These are phyloP conservation scores for Drosophila navojoa DNA, from an alignment of 1,140 invertebrate genomes.

Conservation along the genomic window DNA sequence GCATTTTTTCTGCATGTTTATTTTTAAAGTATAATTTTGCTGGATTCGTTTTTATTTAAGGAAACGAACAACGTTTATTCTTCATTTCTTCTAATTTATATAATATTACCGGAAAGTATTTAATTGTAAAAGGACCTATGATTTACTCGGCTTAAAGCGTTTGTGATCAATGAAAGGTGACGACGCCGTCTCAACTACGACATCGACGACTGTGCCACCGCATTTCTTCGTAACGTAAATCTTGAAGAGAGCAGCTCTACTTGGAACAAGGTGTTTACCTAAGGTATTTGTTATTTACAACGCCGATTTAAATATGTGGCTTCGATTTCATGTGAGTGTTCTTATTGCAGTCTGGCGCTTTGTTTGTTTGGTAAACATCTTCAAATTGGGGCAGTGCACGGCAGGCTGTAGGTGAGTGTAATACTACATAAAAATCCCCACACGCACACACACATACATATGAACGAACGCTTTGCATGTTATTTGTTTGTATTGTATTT, in stretches of 20 bases:
- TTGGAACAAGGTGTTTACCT: slow-evolving; percentile 3
- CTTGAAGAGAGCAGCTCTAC: slow-evolving; percentile 25
- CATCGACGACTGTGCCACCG: slow-evolving; percentile 58
- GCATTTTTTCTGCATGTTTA: slow-evolving; percentile 63
- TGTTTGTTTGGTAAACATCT: slow-evolving; percentile 42
- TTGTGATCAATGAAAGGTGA: slow-evolving; percentile 34
- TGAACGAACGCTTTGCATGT: slow-evolving; percentile 22
- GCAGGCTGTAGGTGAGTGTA: slow-evolving; percentile 35
- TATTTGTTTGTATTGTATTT: slow-evolving; percentile 2
- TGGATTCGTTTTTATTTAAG: slow-evolving; percentile 55
- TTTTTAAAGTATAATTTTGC: slow-evolving; percentile 61
- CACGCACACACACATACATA: slow-evolving; percentile 1
- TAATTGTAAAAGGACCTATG: not conserved
- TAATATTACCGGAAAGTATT: slow-evolving; percentile 1
- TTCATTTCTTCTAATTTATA: slow-evolving; percentile 17
- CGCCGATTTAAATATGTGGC: slow-evolving; percentile 8
- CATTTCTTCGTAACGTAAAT: slow-evolving; percentile 52
- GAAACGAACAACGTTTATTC: slow-evolving; percentile 21
- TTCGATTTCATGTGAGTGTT: slow-evolving; percentile 10
- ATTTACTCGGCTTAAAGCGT: not conserved
- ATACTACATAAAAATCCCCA: not conserved
- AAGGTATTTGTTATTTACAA: slow-evolving; percentile 13
- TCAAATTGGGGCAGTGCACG: slow-evolving; percentile 15
- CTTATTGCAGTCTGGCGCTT: slow-evolving; percentile 23
- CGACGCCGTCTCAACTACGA: slow-evolving; percentile 64